Evolutionary conservation across 2,113 vertebrate species (phyloP).

Genomic region (Trachemys scripta): DNA sequence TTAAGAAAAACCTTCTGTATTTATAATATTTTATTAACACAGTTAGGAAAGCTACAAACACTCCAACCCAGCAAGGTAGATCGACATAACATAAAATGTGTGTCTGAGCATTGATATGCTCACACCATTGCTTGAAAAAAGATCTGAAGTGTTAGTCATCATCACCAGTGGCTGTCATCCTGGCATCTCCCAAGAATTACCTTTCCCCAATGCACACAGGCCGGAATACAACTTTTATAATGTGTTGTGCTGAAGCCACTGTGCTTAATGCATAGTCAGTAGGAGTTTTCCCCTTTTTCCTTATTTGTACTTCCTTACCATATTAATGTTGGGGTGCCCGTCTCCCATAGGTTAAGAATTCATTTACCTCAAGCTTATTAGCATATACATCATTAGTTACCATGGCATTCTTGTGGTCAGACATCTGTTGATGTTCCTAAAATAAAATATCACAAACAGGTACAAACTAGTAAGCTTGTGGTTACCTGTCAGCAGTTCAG

Average conservation of each 20-base stretch:
- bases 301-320: neutral
- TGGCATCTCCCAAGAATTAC: too few relatives aligned
- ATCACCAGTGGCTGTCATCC: too few relatives aligned
- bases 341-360: neutral
- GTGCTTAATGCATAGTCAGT: too few relatives aligned
- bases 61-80: neutral
- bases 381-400: neutral
- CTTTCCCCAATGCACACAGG: too few relatives aligned
- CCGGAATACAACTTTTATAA: too few relatives aligned
- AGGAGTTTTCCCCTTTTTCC: neutral
- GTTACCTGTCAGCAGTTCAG: too few relatives aligned
- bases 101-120: too few relatives aligned
- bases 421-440: neutral
- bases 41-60: neutral
- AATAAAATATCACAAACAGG: neutral
- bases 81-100: too few relatives aligned
- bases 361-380: neutral
- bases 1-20: neutral
- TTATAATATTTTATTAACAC: neutral
- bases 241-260: too few relatives aligned
- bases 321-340: neutral
- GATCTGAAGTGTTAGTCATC: too few relatives aligned
- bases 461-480: neutral
- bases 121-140: too few relatives aligned
- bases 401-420: neutral